phyloP scores from a whole-genome alignment of 2,797 vertebrate genomes.

The Poeciliopsis gracilis region DNA sequence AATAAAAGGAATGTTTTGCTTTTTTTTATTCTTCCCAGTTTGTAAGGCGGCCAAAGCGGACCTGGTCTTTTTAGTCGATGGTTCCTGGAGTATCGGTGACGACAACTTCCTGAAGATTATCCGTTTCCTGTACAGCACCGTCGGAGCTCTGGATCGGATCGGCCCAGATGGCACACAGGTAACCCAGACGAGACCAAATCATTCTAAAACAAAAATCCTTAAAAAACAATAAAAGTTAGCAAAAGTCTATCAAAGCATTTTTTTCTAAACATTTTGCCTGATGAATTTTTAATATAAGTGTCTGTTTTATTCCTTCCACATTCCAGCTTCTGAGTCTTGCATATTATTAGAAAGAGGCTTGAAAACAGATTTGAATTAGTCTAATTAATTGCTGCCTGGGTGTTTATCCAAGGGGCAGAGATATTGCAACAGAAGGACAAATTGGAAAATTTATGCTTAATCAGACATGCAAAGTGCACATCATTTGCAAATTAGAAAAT shows the following conservation, averaged over 20 bases:
- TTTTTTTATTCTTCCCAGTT: slow-evolving; percentile 70
- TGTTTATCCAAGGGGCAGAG: not conserved
- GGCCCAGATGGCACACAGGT: slow-evolving; percentile 94
- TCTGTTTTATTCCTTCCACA: not conserved
- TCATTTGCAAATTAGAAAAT: slow-evolving; percentile 1
- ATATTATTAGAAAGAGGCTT: not conserved
- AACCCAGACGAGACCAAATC: not conserved
- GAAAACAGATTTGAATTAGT: not conserved
- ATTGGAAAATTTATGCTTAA: not conserved
- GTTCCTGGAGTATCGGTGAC: slow-evolving; percentile 98
- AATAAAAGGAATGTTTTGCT: not conserved
- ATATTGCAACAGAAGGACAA: not conserved
- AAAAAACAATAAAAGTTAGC: not conserved
- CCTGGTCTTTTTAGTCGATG: slow-evolving; percentile 94
- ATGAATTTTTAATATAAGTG: not conserved
- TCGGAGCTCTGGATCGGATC: slow-evolving; percentile 90
- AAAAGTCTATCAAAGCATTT: not conserved
- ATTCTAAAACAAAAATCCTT: not conserved
- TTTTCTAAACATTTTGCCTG: not conserved
- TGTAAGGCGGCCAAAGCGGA: slow-evolving; percentile 95
- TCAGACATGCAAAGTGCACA: not conserved
- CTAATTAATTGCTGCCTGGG: not conserved
- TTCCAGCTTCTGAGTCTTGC: not conserved
- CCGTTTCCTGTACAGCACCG: slow-evolving; percentile 90
- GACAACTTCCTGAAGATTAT: slow-evolving; percentile 98